Evolutionary conservation across 2,113 vertebrate genomes (phyloP).

Genomic region (Ictalurus furcatus): DNA sequence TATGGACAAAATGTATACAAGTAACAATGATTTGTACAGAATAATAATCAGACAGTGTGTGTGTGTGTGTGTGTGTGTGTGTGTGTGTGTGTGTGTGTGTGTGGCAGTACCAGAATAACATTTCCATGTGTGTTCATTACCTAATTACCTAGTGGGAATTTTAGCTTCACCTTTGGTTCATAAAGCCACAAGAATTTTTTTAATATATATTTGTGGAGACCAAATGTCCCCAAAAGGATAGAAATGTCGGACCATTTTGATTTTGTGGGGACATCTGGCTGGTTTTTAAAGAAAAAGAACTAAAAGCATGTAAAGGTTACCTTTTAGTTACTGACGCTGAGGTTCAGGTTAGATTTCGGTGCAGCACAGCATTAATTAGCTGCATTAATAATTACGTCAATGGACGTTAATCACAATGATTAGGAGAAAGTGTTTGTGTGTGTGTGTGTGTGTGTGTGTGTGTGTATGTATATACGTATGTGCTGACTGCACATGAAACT

Average conservation of each 20-base stretch:
- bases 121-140: neutral
- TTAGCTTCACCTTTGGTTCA: neutral
- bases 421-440: neutral
- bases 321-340: neutral
- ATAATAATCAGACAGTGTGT: neutral
- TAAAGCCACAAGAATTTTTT: neutral
- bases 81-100: neutral
- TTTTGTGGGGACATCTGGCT: neutral
- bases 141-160: neutral
- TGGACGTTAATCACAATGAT: neutral
- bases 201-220: neutral
- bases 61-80: neutral
- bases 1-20: slow-evolving; percentile 1
- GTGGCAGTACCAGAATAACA: neutral
- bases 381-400: neutral
- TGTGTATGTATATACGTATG: neutral
- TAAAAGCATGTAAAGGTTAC: neutral
- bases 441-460: neutral
- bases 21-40: neutral
- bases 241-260: neutral
- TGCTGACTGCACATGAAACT: neutral
- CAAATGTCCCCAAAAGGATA: neutral
- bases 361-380: neutral
- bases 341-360: neutral
- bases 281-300: neutral